Conservation (phyloP, 2,113 vertebrate genomes). For the Penelope pileata region DNA sequence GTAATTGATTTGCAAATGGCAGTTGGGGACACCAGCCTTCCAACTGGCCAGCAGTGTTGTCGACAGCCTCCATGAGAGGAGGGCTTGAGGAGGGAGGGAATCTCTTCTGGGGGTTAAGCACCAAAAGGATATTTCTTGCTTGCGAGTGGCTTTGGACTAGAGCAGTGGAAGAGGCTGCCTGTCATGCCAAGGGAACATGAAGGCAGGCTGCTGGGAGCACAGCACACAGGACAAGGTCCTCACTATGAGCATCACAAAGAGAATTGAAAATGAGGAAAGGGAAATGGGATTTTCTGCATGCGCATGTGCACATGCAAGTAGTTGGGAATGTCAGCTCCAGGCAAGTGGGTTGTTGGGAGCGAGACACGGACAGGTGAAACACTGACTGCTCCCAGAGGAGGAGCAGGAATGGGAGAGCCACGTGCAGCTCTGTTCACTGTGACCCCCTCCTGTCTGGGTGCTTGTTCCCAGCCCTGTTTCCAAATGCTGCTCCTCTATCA, state of each 20-base stretch:
- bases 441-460: not conserved
- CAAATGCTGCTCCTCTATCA: not conserved
- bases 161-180: not conserved
- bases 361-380: not conserved
- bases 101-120: not conserved
- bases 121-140: not conserved
- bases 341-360: not conserved
- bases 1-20: conserved; percentile 8
- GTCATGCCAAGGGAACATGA: not conserved
- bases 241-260: not conserved
- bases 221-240: fast-evolving
- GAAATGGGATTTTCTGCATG: not conserved
- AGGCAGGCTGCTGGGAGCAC: not conserved
- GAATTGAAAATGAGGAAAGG: not conserved
- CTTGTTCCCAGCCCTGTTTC: not conserved
- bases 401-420: not conserved
- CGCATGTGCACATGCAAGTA: fast-evolving
- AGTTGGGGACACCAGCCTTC: not conserved
- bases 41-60: not conserved
- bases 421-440: not conserved
- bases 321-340: not conserved
- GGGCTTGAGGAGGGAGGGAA: not conserved
- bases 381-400: not conserved
- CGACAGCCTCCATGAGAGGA: not conserved
- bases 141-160: not conserved